Base-by-base conservation (phyloP, 1,140 invertebrate species). In the Cotesia vestalis region DNA sequence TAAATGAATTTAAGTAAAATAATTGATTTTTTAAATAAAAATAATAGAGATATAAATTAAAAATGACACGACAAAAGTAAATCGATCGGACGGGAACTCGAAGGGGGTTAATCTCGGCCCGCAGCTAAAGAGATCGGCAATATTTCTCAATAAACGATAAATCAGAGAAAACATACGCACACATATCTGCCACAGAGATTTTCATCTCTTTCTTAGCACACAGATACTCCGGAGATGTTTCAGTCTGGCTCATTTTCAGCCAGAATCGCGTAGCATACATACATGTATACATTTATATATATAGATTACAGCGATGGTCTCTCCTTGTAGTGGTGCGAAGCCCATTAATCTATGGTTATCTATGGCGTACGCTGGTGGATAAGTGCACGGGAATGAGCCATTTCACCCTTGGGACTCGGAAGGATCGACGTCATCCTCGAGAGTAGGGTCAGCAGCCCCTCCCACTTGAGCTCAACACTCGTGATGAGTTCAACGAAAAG, bases 261-360 rank as follows among this genome's bases (percentile, higher is more conserved):
- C 8, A 27, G 62, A 36, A 51, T 66, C 20, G 51, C 38, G 55
- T n/a, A 11, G 46, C 14, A 34, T 69, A 57, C 57, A 27, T 27
- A 27, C 27, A 27, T 27, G 27, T 27, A 27, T 27, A 27, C 27
- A 27, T 27, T 27, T 3, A 27, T 27, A 3, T 27, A 27, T 27
- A 27, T 27, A 17, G 17, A 27, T 27, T 3, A 27, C 1, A 27
- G 27, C 27, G 27, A 27, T 27, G 27, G 27, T 71, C 52, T 57
- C 59, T 68, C 34, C 67, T 68, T 67, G 11, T 46, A 20, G 46
- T 66, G 40, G 61, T 66, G 64, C 27, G 27, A 27, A 27, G 61
- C 74, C 76, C 76, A 77, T 77, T 77, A 77, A 77, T 77, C 76
- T 76, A 77, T 76, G 72, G 76, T 77, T 77, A 77, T 77, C 76